A percentile compares a stretch with the other conserved stretches of the same genome.
These are phyloP conservation scores for Lordiphosa clarofinis DNA, from an alignment of 1,140 invertebrate genomes.

Conservation along the genomic window DNA sequence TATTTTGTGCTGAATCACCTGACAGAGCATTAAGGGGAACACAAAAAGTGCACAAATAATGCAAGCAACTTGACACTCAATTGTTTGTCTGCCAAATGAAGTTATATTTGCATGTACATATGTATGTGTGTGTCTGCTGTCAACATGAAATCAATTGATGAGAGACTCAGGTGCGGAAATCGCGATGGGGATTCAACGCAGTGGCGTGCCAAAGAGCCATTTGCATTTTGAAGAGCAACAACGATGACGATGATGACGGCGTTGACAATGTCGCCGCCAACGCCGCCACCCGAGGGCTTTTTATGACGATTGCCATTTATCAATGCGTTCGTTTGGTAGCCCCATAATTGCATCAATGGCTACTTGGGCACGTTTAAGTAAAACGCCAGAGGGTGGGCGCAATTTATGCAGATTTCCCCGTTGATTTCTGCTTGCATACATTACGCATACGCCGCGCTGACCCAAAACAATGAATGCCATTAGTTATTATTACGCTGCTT, in stretches of 20 bases:
- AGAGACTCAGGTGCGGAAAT: constrained; percentile 3
- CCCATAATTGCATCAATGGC: constrained; percentile 66
- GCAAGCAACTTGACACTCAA: constrained; percentile 61
- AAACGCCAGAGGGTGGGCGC: background rate
- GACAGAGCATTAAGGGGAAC: constrained; percentile 37
- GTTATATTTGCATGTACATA: constrained; percentile 2
- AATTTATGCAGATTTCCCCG: constrained; percentile 36
- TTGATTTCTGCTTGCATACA: constrained; percentile 42
- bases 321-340: constrained; percentile 51
- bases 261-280: constrained; percentile 39
- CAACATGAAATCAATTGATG: constrained; percentile 62
- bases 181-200: constrained; percentile 12
- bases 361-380: constrained; percentile 61
- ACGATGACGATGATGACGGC: constrained; percentile 18
- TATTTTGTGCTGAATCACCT: constrained; percentile 49
- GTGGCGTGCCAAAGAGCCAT: constrained; percentile 69
- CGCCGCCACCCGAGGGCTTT: constrained; percentile 8
- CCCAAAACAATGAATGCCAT: constrained; percentile 43
- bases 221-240: constrained; percentile 69
- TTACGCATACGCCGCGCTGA: constrained; percentile 62
- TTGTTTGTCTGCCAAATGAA: constrained; percentile 46
- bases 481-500: constrained; percentile 39
- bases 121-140: constrained; percentile 34
- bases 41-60: constrained; percentile 39
- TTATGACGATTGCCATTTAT: constrained; percentile 67